These are phyloP conservation scores for Neosilurus hyrtlii DNA, from an alignment of 2,797 vertebrate genomes.

Conservation along the genomic window DNA sequence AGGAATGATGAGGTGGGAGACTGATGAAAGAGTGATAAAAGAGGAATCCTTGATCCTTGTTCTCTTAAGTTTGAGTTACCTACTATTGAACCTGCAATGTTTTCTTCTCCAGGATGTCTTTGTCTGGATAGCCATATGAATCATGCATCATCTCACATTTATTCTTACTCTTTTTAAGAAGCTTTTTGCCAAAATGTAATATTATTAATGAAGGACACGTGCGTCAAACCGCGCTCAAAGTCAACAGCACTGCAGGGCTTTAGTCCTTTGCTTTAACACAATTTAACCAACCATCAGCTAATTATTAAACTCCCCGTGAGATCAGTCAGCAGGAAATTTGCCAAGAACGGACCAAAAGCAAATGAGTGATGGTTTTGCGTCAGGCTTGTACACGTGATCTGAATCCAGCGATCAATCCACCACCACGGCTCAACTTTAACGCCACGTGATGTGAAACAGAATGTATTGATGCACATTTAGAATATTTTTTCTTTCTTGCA, in stretches of 20 bases:
- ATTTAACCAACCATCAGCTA: slow-evolving; percentile 7
- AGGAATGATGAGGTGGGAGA: no score
- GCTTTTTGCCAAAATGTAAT: background rate
- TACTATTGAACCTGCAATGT: background rate
- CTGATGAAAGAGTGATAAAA: background rate
- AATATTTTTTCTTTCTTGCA: background rate
- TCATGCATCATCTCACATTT: background rate
- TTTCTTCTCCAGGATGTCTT: slow-evolving; percentile 4
- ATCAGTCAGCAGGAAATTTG: background rate
- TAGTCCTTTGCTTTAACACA: slow-evolving; percentile 9
- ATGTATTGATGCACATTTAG: background rate
- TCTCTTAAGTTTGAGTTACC: background rate
- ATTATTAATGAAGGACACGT: background rate
- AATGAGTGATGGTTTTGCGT: background rate
- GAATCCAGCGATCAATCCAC: background rate
- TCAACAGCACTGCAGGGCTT: background rate
- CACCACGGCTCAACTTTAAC: background rate
- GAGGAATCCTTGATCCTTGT: no score
- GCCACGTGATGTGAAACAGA: background rate
- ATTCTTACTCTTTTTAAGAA: background rate
- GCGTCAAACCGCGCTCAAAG: background rate
- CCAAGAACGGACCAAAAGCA: background rate
- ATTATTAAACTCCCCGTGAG: slow-evolving; percentile 7
- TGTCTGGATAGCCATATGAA: background rate
- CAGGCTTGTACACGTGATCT: background rate